A percentile compares a stretch with the other conserved stretches of the same genome.
These are phyloP conservation scores for Pseudopipra pipra DNA, from an alignment of 2,113 vertebrate genomes.

Conservation along the genomic window DNA sequence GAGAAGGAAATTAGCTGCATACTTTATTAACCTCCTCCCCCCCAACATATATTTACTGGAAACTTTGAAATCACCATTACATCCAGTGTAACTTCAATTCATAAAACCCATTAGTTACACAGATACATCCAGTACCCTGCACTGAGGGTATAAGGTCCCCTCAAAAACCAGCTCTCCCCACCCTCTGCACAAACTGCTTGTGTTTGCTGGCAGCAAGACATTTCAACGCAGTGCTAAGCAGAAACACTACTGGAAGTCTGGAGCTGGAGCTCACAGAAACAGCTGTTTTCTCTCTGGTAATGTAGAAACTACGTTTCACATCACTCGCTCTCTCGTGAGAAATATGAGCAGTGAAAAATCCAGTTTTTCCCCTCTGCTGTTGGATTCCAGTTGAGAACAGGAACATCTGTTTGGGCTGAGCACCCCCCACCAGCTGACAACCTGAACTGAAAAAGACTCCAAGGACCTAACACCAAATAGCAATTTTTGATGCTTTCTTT, in stretches of 20 bases:
- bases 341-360: not conserved
- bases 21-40: not conserved
- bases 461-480: not conserved
- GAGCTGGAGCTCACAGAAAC: not conserved
- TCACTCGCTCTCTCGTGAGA: not conserved
- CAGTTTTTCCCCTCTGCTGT: not conserved
- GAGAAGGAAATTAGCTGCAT: not conserved
- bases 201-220: not conserved
- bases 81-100: not conserved
- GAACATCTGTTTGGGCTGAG: slow-evolving; percentile 38
- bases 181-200: not conserved
- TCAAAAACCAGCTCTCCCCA: not conserved
- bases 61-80: not conserved
- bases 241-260: not conserved
- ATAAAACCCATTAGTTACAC: not conserved
- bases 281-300: slow-evolving; percentile 50
- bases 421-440: not conserved
- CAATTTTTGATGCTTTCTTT: not conserved
- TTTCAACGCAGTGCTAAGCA: not conserved
- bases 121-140: not conserved
- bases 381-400: not conserved
- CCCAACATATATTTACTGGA: not conserved
- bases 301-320: not conserved
- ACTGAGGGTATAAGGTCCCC: not conserved
- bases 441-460: not conserved